Conservation (phyloP, 2,113 vertebrate species). For the Cavia aperea region DNA sequence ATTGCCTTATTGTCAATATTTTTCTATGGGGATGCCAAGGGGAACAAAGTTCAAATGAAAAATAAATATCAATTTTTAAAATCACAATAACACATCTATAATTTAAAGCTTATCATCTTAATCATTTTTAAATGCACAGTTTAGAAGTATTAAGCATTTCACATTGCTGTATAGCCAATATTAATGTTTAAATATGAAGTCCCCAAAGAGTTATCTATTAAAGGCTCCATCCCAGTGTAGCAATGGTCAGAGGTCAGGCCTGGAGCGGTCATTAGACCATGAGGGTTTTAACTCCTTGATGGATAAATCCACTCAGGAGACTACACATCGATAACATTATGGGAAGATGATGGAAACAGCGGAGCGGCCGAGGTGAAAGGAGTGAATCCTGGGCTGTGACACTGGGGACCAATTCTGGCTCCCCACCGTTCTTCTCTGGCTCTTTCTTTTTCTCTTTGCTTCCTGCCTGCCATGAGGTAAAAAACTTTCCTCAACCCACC, state of each 20-base stretch:
- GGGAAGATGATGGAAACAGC: not conserved
- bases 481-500: not conserved
- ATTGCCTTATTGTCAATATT: not conserved
- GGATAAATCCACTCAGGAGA: not conserved
- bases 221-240: not conserved
- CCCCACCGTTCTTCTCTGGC: not conserved
- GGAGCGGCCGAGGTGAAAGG: not conserved
- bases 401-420: too few species aligned
- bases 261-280: not conserved
- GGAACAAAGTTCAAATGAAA: conserved; percentile 14
- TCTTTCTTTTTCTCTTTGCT: not conserved
- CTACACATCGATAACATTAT: not conserved
- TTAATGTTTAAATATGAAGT: not conserved
- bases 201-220: not conserved
- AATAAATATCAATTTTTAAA: conserved; percentile 23
- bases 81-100: not conserved
- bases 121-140: not conserved
- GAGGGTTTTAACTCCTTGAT: not conserved
- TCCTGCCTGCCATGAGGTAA: not conserved
- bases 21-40: not conserved
- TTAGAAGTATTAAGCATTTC: not conserved
- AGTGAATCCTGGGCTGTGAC: not conserved
- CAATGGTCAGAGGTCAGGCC: not conserved
- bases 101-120: not conserved
- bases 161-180: not conserved